Evolutionary conservation across 2,113 vertebrate species (phyloP), one percentile per base, ranked within the genome.

Genomic region (Perca schrenkii): DNA sequence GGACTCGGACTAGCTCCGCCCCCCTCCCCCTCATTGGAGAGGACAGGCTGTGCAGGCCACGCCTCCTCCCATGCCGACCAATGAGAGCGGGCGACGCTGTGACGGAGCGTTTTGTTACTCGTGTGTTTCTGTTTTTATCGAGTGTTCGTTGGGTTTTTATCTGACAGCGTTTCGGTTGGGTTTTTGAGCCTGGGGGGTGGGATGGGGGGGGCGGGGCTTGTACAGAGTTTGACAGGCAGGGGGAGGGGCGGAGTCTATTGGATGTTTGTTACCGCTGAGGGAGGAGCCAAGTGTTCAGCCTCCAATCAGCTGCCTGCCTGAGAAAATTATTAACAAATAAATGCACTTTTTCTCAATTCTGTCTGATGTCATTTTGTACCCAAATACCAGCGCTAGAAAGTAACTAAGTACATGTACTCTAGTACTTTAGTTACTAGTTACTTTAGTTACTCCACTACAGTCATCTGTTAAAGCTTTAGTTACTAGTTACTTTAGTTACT

Each of bases 341-440:
- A 95, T 94, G 95, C 95, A 95, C 95, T 95, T 95, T 95, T 93
- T 92, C 88, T 92, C 92, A 90, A 53, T 52, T 83, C 6, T 6
- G 64, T 19, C 63, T 56, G 1, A 16, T 34, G 69, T 74, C 1
- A n/a, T 72, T 25, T 1, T 6, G 16, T 54, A 7, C 14, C 16
- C 0, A 8, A 64, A 49, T 25, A 19, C n/a, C 3, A 31, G 31
- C 3, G 31, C 31, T 31, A 3, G 31, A 31, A 3, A 3, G 3
- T 31, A 31, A 31, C 31, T 31, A 31, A 4, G 3, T 31, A 31
- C 31, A 31, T 3, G 3, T 31, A 31, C 31, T 31, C 3, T 3
- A 31, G 31, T 31, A 3, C 3, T 28, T 28, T 28, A 28, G 28
- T 28, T 28, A 28, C 28, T 28, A 28, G 28, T 28, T 28, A 28